Evolutionary conservation across 1,140 invertebrate genomes (phyloP).

Genomic region (Ladona fulva): DNA sequence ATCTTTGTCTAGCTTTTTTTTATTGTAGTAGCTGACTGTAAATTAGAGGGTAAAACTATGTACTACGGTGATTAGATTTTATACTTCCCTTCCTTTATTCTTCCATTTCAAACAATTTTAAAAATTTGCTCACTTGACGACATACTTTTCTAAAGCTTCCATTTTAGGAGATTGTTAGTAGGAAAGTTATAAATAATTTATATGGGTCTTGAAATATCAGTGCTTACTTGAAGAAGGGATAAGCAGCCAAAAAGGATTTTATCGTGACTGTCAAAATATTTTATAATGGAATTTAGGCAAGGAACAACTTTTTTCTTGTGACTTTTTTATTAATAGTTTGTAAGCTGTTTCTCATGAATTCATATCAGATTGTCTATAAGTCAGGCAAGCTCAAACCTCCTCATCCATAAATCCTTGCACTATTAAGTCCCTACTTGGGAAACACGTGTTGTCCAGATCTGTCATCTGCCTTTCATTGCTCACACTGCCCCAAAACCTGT

Average conservation of each 20-base stretch:
- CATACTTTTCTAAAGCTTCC: background rate
- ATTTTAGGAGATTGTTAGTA: background rate
- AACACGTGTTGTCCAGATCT: background rate
- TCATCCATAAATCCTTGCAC: background rate
- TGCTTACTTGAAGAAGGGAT: background rate
- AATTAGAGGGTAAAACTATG: background rate
- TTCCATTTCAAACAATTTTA: background rate
- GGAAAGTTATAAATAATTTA: background rate
- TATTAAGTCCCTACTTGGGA: background rate
- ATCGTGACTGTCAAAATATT: conserved; percentile 2
- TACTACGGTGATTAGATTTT: background rate
- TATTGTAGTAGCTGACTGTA: background rate
- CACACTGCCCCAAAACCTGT: background rate
- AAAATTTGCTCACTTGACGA: background rate
- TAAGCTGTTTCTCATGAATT: background rate
- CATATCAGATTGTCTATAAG: background rate
- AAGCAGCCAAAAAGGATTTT: background rate
- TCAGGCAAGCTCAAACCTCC: conserved; percentile 7
- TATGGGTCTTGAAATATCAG: background rate
- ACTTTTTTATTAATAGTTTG: background rate
- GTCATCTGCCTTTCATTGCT: background rate
- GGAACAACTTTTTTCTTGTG: background rate
- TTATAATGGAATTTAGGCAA: background rate
- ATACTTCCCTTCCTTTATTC: background rate
- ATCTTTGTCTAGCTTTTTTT: background rate